Evolutionary conservation across 2,888 invertebrate genomes (phyloP).

Genomic region (Aspidiotus rigidus): DNA sequence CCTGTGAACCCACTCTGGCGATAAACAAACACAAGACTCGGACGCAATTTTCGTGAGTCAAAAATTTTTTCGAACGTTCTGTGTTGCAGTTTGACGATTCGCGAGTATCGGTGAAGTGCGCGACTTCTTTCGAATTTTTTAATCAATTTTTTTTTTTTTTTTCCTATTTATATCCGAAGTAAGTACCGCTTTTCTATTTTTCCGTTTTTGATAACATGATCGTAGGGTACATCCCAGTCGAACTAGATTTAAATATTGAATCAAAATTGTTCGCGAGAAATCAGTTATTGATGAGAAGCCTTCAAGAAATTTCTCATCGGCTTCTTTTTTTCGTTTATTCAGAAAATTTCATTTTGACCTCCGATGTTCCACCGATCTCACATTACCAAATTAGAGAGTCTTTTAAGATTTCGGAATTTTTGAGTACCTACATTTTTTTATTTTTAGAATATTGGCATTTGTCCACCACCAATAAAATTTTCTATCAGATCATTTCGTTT

Average conservation of each 20-base stretch:
- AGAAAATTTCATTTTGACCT: background rate
- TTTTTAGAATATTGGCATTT: background rate
- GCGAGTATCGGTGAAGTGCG: conserved; percentile 27
- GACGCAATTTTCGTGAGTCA: conserved; percentile 5
- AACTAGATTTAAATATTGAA: too few species aligned
- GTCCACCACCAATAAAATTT: background rate
- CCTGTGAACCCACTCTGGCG: conserved; percentile 19
- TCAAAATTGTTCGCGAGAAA: too few species aligned
- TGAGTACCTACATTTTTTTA: background rate
- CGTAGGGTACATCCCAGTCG: too few species aligned
- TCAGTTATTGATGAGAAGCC: too few species aligned
- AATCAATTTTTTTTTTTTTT: background rate
- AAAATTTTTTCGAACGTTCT: conserved; percentile 23
- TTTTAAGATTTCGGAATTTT: background rate
- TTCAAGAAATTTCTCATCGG: too few species aligned
- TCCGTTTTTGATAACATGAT: background rate
- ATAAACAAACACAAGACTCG: conserved; percentile 23
- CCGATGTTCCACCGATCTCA: background rate
- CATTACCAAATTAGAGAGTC: background rate
- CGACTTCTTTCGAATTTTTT: conserved; percentile 8
- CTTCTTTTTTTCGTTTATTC: background rate
- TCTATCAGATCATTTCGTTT: background rate
- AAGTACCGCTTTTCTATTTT: conserved; percentile 3
- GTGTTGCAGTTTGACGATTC: conserved; percentile 7
- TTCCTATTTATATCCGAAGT: conserved; percentile 12